A percentile compares a stretch with the other conserved stretches of the same genome.
These are phyloP conservation scores for Gobiocypris rarus DNA, from an alignment of 2,113 vertebrate genomes.

Conservation along the genomic window DNA sequence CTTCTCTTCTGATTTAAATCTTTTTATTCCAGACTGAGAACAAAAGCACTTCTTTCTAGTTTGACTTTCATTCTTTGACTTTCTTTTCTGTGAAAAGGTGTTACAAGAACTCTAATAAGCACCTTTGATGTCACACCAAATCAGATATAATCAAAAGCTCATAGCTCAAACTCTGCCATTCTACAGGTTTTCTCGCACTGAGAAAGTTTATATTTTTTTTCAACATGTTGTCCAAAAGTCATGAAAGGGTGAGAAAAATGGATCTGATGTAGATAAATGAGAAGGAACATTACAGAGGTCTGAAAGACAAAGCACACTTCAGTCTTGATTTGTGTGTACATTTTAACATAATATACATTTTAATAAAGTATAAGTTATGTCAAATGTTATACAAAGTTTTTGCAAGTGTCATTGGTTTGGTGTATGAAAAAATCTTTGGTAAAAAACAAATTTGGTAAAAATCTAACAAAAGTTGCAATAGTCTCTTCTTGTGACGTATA, in stretches of 20 bases:
- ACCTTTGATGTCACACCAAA: slow-evolving; percentile 49
- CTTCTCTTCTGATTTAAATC: slow-evolving; percentile 36
- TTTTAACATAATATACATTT: too few relatives aligned
- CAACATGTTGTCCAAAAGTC: background rate
- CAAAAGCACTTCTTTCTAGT: slow-evolving; percentile 35
- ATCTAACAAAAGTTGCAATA: too few relatives aligned
- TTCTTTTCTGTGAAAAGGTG: slow-evolving; percentile 36
- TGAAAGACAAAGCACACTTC: background rate
- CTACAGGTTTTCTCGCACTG: slow-evolving; percentile 59
- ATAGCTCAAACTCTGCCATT: slow-evolving; percentile 22
- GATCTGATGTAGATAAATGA: background rate
- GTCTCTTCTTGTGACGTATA: too few relatives aligned
- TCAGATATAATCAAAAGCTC: slow-evolving; percentile 32
- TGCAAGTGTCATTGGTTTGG: too few relatives aligned
- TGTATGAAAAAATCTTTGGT: too few relatives aligned
- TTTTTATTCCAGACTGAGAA: slow-evolving; percentile 35
- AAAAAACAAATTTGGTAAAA: too few relatives aligned
- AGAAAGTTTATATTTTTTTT: slow-evolving; percentile 63
- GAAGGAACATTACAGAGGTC: background rate
- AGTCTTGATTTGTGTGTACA: background rate
- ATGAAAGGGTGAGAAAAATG: background rate
- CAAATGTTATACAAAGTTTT: too few relatives aligned
- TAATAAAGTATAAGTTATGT: too few relatives aligned
- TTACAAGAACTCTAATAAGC: slow-evolving; percentile 38
- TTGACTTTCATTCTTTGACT: background rate